phyloP scores from a whole-genome alignment of 2,797 vertebrate species.

The Rhincodon typus region DNA sequence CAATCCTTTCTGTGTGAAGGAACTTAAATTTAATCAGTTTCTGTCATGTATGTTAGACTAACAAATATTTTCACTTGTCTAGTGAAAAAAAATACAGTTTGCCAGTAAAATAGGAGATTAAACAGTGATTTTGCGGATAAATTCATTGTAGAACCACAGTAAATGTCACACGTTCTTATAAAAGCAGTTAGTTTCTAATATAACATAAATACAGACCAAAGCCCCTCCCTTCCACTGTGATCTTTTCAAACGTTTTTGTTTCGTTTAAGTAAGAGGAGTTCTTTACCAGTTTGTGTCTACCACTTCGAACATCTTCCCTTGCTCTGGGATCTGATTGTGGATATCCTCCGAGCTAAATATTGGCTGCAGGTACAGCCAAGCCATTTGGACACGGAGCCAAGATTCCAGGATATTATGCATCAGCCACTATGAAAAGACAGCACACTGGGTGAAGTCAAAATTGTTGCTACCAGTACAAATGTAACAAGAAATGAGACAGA shows the following conservation, averaged over 20 bases:
- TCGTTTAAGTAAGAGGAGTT: neutral
- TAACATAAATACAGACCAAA: conserved; percentile 8
- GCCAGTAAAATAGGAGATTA: neutral
- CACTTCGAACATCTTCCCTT: conserved; percentile 44
- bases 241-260: conserved; percentile 37
- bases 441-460: neutral
- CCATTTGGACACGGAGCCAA: conserved; percentile 44
- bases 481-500: neutral
- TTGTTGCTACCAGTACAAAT: neutral
- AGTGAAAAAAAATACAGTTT: neutral
- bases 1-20: neutral
- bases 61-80: neutral
- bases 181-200: neutral
- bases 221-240: neutral
- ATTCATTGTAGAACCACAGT: neutral
- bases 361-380: conserved; percentile 43
- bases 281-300: conserved; percentile 44
- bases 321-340: conserved; percentile 41
- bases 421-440: conserved; percentile 21
- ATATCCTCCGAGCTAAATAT: conserved; percentile 42
- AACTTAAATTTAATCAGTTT: neutral
- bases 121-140: neutral
- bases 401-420: conserved; percentile 42
- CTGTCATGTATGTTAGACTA: neutral
- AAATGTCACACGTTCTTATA: neutral